Percentiles rank a stretch among this genome's conserved stretches.
phyloP scores from a whole-genome alignment of 2,888 invertebrate species.

The Platycnemis pennipes region DNA sequence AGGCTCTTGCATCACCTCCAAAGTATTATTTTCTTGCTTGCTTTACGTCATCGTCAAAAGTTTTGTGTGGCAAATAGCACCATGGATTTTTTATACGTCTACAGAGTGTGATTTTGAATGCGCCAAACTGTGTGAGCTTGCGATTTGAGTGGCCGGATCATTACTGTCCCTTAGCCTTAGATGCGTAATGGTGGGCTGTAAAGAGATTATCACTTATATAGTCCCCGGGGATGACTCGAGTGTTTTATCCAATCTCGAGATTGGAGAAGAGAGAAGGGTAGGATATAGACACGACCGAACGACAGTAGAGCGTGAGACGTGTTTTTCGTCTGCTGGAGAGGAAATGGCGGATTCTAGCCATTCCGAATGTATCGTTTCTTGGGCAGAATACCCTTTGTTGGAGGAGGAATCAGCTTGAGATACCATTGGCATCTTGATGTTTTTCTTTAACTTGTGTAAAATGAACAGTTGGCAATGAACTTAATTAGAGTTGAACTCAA shows the following conservation, averaged over 20 bases:
- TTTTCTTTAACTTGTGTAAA: no score
- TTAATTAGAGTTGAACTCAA: no score
- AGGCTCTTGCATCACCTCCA: background rate
- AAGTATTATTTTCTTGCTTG: background rate
- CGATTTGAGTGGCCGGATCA: background rate
- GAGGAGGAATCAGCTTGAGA: background rate
- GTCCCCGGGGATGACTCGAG: background rate
- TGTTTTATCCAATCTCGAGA: background rate
- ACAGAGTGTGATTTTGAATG: background rate
- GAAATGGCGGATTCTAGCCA: background rate
- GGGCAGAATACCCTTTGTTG: background rate
- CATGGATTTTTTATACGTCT: background rate
- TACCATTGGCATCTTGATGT: no score
- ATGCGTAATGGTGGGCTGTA: background rate
- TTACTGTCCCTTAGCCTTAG: background rate
- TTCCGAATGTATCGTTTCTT: background rate
- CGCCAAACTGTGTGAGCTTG: background rate
- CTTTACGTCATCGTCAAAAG: background rate
- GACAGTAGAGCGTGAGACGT: background rate
- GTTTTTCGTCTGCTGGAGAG: background rate
- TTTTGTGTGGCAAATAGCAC: background rate
- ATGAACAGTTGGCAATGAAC: no score
- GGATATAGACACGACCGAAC: background rate
- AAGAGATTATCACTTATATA: constrained; percentile 12
- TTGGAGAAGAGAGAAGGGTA: background rate